Conservation (phyloP, 1,140 invertebrate species). For the Cydia strobilella region DNA sequence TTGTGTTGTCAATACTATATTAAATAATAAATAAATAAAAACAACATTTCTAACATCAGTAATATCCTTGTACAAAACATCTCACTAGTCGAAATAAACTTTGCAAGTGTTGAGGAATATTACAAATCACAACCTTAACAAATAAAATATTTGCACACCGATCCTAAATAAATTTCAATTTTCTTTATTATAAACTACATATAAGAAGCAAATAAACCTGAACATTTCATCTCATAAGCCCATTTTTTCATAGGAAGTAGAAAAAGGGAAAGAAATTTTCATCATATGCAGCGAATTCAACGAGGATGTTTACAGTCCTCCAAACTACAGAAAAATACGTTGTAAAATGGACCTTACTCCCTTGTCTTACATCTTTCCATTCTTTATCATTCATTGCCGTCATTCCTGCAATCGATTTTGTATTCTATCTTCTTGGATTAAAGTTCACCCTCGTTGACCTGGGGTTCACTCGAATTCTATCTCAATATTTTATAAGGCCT, state of each 20-base stretch:
- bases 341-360: background rate
- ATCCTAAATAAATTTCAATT: constrained; percentile 25
- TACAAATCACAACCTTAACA: background rate
- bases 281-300: constrained; percentile 29
- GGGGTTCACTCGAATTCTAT: constrained; percentile 37
- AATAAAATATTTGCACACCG: background rate
- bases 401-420: constrained; percentile 21
- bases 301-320: background rate
- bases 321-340: background rate
- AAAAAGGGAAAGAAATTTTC: constrained; percentile 24
- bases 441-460: constrained; percentile 5
- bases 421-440: background rate
- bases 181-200: constrained; percentile 24
- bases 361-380: background rate
- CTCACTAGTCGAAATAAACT: background rate
- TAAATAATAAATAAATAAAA: too few relatives aligned
- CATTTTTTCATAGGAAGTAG: constrained; percentile 6
- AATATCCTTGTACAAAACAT: too few relatives aligned
- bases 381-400: background rate
- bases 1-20: too few relatives aligned
- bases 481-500: constrained; percentile 48
- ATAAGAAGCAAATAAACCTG: constrained; percentile 21
- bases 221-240: constrained; percentile 20
- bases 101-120: background rate
- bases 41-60: too few relatives aligned